Conservation (phyloP, 2,113 vertebrate species). For the Megaceryle torquata region DNA sequence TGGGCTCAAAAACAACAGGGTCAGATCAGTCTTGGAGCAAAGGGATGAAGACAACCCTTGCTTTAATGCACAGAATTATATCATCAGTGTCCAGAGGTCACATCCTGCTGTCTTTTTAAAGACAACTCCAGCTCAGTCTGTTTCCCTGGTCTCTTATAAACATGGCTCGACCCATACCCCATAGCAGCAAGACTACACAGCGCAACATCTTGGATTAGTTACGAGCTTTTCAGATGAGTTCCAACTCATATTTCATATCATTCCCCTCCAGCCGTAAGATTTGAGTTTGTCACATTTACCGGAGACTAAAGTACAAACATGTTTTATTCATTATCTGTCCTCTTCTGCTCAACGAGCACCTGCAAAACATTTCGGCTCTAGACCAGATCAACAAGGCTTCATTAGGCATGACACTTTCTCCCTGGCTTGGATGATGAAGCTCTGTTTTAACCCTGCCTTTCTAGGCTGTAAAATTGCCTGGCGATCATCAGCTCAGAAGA, state of each 20-base stretch:
- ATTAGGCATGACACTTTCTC: slow-evolving; percentile 42
- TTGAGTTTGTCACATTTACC: slow-evolving; percentile 65
- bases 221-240: slow-evolving; percentile 67
- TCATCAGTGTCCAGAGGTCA: slow-evolving; percentile 9
- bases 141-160: background rate
- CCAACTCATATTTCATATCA: slow-evolving; percentile 73
- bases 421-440: background rate
- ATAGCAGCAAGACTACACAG: background rate
- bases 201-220: slow-evolving; percentile 73
- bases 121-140: background rate
- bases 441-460: background rate
- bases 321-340: slow-evolving; percentile 76
- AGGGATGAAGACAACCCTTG: background rate
- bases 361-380: slow-evolving; percentile 62
- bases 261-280: slow-evolving; percentile 25
- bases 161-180: background rate
- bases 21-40: background rate
- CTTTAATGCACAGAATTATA: background rate
- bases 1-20: background rate
- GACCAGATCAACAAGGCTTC: background rate
- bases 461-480: background rate
- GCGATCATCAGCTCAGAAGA: slow-evolving; percentile 5
- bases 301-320: slow-evolving; percentile 53
- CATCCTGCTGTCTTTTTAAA: slow-evolving; percentile 31
- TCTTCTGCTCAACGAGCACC: slow-evolving; percentile 67